Evolutionary conservation across 2,113 vertebrate genomes (phyloP), one percentile per base, ranked within the genome.

Genomic region (Benitochromis conjunctus): DNA sequence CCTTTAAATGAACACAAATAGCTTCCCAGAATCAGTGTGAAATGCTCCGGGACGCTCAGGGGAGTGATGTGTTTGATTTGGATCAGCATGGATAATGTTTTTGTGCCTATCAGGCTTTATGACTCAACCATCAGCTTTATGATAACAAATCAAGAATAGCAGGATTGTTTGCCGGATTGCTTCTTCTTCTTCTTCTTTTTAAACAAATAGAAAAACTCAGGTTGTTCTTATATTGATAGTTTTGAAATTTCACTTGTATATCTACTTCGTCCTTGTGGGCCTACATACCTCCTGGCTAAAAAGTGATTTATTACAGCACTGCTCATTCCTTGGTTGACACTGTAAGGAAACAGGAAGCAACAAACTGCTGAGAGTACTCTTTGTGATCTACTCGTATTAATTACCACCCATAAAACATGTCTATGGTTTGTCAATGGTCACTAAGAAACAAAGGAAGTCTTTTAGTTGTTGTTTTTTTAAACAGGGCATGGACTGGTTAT

Each of bases 391-490:
- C 3, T 80, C 38, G 48, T 48, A 26, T 38, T 58, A n/a, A 43
- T 29, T 0, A 60, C 21, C 41, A 26, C 16, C 4, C 38, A 80
- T 38, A 60, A 80, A 60, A 41, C 26, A 46, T 31, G 3, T 34
- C 21, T 26, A 3, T 24, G 19, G 13, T 77, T 29, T 34, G 10
- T 1, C 13, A 41, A 1, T 19, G 5, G 24, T 81, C 62, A 57
- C 21, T 4, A 58, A 31, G 41, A 5, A 62, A 53, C 13, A 51
- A 29, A 24, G 36, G 9, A 53, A 19, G 11, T 26, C 26, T 26
- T 26, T 26, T 26, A 26, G 26, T 8, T 18, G 0, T 0, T 3
- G n/a, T 31, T 38, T 26, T 69, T 74, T 36, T 43, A 7, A 58
- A 21, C 24, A 36, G 7, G 6, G 46, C 5, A 5, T 7, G 2